Evolutionary conservation across 2,113 vertebrate genomes (phyloP), one percentile per base, ranked within the genome.

Genomic region (Parotia lawesii): DNA sequence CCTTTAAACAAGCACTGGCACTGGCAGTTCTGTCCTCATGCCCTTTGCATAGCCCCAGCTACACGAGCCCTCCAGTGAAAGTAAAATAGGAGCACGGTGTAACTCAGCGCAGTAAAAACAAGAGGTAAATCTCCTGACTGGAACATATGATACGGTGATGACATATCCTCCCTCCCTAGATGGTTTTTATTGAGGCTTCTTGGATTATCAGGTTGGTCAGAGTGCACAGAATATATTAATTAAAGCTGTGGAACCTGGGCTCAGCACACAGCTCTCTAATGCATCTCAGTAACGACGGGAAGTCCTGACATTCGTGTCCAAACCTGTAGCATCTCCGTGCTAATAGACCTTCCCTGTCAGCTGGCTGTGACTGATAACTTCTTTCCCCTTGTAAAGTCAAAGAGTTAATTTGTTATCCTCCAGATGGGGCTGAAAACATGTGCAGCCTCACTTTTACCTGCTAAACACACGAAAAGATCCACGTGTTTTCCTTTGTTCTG

Each of bases 191-290:
- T 82, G 80, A 88, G 85, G 69, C 77, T 95, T 85, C 95, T 89
- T 92, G 89, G 88, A 92, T 96, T 91, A 91, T 88, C 71, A 74
- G 75, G 50, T 87, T 93, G 86, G 89, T 89, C 91, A 94, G 78
- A 95, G 95, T 81, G 94, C 95, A 82, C 87, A 95, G 75, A 82
- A 88, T 31, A 1, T 92, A 96, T 96, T 95, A 78, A 95, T 96
- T 96, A 95, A 95, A 91, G n/a, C 67, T 67, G 70, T 51, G 66
- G 81, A 91, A 35, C 48, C 69, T 45, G 65, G 64, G 38, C 93
- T 96, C 66, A 53, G 91, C 70, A 24, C 85, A 75, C 33, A 64
- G 24, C 78, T 89, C 90, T 86, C 71, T 51, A 5, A 2, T 76
- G 87, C 80, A 66, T 76, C 9, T 2, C 82, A 64, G 57, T 44